Percentiles rank a stretch among this genome's conserved stretches.
Conservation (phyloP, 1,140 invertebrate genomes). For the Drusus annulatus region DNA sequence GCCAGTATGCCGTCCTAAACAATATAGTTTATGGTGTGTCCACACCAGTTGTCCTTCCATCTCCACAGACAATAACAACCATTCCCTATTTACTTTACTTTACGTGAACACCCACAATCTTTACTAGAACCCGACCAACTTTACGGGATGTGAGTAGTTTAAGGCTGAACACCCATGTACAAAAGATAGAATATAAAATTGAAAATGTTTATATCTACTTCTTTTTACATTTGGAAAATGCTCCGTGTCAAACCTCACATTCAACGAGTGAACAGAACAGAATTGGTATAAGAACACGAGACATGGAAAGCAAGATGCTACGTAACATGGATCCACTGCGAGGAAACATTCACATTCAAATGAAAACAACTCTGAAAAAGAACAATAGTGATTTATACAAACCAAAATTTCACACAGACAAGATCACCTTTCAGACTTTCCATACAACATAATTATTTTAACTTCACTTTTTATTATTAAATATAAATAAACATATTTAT, state of each 20-base stretch:
- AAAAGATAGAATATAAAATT: slow-evolving; percentile 60
- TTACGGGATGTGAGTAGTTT: not conserved
- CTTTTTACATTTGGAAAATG: slow-evolving; percentile 40
- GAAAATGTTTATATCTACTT: slow-evolving; percentile 56
- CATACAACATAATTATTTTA: slow-evolving; percentile 37
- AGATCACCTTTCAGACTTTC: slow-evolving; percentile 37
- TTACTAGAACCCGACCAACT: too few relatives aligned
- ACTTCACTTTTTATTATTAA: slow-evolving; percentile 47
- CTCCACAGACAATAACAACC: not conserved
- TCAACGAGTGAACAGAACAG: not conserved
- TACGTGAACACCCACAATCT: not conserved
- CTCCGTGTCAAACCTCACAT: not conserved
- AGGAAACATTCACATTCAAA: slow-evolving; percentile 53
- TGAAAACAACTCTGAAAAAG: slow-evolving; percentile 51
- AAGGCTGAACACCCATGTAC: slow-evolving; percentile 26
- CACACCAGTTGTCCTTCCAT: slow-evolving; percentile 37
- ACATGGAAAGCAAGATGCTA: too few relatives aligned
- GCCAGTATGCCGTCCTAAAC: slow-evolving; percentile 54
- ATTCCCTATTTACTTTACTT: not conserved
- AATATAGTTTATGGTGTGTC: slow-evolving; percentile 57
- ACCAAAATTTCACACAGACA: slow-evolving; percentile 42
- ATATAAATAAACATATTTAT: slow-evolving; percentile 54
- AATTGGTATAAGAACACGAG: not conserved
- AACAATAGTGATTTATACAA: slow-evolving; percentile 17
- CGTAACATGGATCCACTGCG: not conserved